These are phyloP conservation scores for Tenthredo notha DNA, from an alignment of 2,888 invertebrate genomes.

Conservation along the genomic window DNA sequence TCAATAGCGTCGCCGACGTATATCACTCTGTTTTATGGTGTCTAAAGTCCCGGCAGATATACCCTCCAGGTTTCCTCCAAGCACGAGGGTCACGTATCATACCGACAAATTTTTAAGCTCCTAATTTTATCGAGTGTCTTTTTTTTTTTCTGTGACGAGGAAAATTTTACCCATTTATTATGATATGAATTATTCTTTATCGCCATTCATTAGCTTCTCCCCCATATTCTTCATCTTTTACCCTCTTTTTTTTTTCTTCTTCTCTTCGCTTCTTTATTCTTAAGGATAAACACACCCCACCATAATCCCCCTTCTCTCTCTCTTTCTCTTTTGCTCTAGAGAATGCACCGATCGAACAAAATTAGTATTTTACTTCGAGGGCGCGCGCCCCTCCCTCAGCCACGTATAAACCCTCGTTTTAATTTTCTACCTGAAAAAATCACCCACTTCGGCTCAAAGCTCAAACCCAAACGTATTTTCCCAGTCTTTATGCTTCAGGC, in stretches of 20 bases:
- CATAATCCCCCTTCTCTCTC: constrained; percentile 53
- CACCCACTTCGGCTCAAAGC: constrained; percentile 54
- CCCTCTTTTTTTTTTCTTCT: constrained; percentile 52
- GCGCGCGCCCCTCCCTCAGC: constrained; percentile 31
- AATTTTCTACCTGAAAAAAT: constrained; percentile 74
- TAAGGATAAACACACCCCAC: background rate
- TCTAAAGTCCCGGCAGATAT: constrained; percentile 66
- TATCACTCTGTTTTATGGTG: constrained; percentile 73
- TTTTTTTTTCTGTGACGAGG: constrained; percentile 44
- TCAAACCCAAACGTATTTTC: background rate
- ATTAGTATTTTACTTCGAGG: constrained; percentile 71
- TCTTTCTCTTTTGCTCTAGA: constrained; percentile 61
- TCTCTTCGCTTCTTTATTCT: constrained; percentile 53
- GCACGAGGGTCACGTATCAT: constrained; percentile 39
- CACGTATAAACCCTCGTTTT: constrained; percentile 65
- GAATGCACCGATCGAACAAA: constrained; percentile 69
- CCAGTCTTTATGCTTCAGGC: background rate
- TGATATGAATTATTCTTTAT: background rate
- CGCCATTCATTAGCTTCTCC: background rate
- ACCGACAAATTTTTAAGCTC: constrained; percentile 17
- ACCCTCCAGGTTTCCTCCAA: background rate
- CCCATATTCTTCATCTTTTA: constrained; percentile 15
- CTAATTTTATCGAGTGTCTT: constrained; percentile 11
- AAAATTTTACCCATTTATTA: background rate
- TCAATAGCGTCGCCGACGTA: constrained; percentile 71